These are phyloP conservation scores for Amazona guildingii DNA, from an alignment of 2,113 vertebrate genomes.

Conservation along the genomic window DNA sequence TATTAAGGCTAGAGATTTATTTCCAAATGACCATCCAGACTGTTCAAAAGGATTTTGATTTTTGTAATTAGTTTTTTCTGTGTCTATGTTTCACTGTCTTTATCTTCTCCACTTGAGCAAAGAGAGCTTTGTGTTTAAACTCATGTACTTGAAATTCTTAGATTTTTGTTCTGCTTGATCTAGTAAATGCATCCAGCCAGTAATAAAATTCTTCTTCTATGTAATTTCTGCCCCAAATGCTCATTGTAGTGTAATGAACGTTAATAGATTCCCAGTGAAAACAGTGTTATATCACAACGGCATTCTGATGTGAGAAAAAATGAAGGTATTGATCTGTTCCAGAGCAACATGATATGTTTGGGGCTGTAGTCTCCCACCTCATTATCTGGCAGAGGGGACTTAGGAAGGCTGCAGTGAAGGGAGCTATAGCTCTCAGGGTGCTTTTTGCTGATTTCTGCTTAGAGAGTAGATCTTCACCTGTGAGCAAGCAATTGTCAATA, in stretches of 20 bases:
- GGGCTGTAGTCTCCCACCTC: background rate
- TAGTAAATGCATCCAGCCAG: background rate
- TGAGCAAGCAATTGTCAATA: background rate
- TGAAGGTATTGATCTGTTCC: background rate
- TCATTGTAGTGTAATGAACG: background rate
- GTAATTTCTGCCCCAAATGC: background rate
- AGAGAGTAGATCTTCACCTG: background rate
- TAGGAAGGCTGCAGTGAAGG: background rate
- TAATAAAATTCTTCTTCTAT: background rate
- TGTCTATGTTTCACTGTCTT: background rate
- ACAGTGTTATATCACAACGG: background rate
- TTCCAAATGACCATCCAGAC: slow-evolving; percentile 28
- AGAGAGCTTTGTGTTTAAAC: background rate
- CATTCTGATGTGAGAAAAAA: background rate
- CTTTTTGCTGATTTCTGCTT: background rate
- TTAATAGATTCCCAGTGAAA: background rate
- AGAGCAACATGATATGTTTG: background rate
- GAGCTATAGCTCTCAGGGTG: fast-evolving
- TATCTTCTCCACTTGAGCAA: slow-evolving; percentile 12
- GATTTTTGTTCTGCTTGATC: background rate
- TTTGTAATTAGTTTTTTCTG: slow-evolving; percentile 19
- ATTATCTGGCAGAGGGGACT: background rate
- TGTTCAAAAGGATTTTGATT: slow-evolving; percentile 30
- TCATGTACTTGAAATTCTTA: background rate
- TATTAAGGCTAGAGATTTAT: slow-evolving; percentile 30